A percentile compares a stretch with the other conserved stretches of the same genome.
Evolutionary conservation across 2,113 vertebrate genomes (phyloP).

Genomic region (Amblyornis subalaris): DNA sequence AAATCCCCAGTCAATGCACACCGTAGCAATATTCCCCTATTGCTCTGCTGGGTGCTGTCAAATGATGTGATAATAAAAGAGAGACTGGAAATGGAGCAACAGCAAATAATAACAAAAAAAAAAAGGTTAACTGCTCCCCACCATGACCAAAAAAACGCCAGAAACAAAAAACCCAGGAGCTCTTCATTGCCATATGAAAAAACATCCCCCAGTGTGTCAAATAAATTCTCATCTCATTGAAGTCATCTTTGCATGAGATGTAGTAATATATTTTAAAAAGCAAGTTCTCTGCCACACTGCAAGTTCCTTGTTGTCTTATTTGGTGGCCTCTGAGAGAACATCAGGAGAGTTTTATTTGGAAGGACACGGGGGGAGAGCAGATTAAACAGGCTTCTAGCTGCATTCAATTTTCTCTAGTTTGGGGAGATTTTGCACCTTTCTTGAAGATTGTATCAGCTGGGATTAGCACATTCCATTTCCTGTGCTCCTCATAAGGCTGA

Average conservation of each 20-base stretch:
- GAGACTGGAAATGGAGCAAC: neutral
- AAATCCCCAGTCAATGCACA: neutral
- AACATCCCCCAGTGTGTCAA: neutral
- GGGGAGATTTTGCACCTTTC: constrained; percentile 55
- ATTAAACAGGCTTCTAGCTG: constrained; percentile 30
- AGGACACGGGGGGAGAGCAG: neutral
- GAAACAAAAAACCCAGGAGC: neutral
- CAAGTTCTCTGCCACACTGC: neutral
- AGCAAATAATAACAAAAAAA: neutral
- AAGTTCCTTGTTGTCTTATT: constrained; percentile 34
- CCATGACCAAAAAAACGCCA: too few species aligned
- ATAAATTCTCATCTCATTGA: constrained; percentile 37
- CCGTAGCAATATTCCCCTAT: neutral
- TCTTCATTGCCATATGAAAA: constrained; percentile 17
- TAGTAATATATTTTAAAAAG: neutral
- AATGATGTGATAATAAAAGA: constrained; percentile 33
- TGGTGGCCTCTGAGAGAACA: neutral
- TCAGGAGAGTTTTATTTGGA: constrained; percentile 43
- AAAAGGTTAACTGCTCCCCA: too few species aligned
- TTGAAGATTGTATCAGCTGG: constrained; percentile 43
- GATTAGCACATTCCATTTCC: constrained; percentile 69
- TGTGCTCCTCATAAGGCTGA: constrained; percentile 45
- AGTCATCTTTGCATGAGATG: neutral
- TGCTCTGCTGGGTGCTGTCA: constrained; percentile 26
- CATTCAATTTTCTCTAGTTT: constrained; percentile 51